phyloP scores from a whole-genome alignment of 1,140 invertebrate species.

The Drosophila nasuta region DNA sequence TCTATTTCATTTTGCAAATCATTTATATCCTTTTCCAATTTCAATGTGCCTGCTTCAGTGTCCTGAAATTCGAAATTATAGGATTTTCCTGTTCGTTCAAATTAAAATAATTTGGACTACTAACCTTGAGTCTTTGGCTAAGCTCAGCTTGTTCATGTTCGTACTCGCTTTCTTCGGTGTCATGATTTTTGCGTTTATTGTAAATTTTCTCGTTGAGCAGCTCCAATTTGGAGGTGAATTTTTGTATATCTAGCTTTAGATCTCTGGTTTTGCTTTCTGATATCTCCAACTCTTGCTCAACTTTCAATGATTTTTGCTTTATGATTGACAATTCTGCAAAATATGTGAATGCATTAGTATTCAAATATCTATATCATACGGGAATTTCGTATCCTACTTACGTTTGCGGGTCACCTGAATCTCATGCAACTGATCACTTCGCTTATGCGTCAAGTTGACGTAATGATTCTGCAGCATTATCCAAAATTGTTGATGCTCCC shows the following conservation, averaged over 20 bases:
- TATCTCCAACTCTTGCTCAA: constrained; percentile 88
- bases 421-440: constrained; percentile 88
- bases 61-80: constrained; percentile 79
- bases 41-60: constrained; percentile 88
- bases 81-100: constrained; percentile 23
- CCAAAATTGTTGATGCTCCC: constrained; percentile 90
- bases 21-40: constrained; percentile 89
- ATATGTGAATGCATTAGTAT: not conserved
- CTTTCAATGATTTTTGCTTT: constrained; percentile 90
- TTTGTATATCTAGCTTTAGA: constrained; percentile 87
- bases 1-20: constrained; percentile 89
- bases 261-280: constrained; percentile 86
- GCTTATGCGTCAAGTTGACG: constrained; percentile 88
- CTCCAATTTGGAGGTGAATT: constrained; percentile 87
- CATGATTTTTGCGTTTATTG: constrained; percentile 87
- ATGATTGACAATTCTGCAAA: constrained; percentile 89
- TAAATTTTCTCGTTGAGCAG: constrained; percentile 87
- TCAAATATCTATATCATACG: no score
- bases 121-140: constrained; percentile 85
- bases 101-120: constrained; percentile 31
- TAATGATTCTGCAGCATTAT: constrained; percentile 90
- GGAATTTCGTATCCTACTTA: constrained; percentile 67
- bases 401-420: constrained; percentile 89
- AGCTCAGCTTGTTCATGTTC: constrained; percentile 86
- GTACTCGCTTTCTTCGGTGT: constrained; percentile 87